These are phyloP conservation scores for Microtus pennsylvanicus DNA, from an alignment of 2,113 vertebrate species.

Conservation along the genomic window DNA sequence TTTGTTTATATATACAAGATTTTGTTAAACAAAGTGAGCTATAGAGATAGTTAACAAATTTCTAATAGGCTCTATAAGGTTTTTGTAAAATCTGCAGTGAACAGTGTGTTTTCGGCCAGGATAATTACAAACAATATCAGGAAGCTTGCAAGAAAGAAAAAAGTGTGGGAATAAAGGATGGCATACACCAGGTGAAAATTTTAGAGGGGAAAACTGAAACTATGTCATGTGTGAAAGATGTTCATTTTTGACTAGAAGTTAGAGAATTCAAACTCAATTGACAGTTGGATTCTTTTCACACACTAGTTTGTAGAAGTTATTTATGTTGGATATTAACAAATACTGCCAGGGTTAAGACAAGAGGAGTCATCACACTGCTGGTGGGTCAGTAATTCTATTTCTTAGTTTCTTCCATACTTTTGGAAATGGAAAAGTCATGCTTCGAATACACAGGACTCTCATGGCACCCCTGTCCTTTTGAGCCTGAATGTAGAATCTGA, in stretches of 20 bases:
- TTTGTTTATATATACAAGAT: neutral
- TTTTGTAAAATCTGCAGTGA: neutral
- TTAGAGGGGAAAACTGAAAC: neutral
- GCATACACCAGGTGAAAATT: neutral
- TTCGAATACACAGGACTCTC: conserved; percentile 55
- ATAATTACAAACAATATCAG: neutral
- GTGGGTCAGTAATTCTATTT: neutral
- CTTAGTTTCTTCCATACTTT: neutral
- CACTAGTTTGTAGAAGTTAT: neutral
- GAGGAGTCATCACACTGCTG: neutral
- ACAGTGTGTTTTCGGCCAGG: neutral
- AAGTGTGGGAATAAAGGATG: neutral
- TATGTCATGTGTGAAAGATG: neutral
- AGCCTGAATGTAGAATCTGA: conserved; percentile 20
- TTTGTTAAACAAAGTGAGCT: neutral
- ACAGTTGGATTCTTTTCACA: neutral
- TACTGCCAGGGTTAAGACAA: neutral
- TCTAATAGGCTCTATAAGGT: neutral
- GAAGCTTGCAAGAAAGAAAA: neutral
- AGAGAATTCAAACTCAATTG: neutral
- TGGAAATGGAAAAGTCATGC: conserved; percentile 75
- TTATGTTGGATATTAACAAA: neutral
- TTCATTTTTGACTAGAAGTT: neutral
- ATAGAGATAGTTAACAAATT: neutral
- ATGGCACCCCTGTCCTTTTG: conserved; percentile 48